Percentiles rank a stretch among this genome's conserved stretches.
These are phyloP conservation scores for Cephus spinipes DNA, from an alignment of 2,888 invertebrate species.

Conservation along the genomic window DNA sequence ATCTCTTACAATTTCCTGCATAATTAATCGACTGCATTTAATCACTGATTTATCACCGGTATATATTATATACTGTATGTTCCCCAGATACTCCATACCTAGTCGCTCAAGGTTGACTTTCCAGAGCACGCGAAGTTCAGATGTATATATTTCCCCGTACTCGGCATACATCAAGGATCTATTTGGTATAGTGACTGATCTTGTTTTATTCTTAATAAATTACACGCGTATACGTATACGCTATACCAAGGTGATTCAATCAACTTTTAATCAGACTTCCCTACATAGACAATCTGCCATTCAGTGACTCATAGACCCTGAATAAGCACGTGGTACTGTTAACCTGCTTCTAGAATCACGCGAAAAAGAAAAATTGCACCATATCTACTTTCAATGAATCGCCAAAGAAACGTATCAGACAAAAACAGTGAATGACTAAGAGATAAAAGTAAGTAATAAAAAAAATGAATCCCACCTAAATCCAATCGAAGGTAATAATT, in stretches of 20 bases:
- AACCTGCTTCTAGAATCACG: neutral
- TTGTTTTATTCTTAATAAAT: neutral
- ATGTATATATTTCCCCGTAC: neutral
- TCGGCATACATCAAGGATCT: neutral
- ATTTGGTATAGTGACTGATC: neutral
- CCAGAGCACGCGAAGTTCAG: neutral
- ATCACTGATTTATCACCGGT: neutral
- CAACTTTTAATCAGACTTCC: neutral
- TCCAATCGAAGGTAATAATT: too few relatives aligned
- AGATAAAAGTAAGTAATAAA: neutral
- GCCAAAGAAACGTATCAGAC: neutral
- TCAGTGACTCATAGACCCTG: neutral
- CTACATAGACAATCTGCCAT: neutral
- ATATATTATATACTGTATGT: neutral
- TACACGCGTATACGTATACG: neutral
- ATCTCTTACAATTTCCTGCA: neutral
- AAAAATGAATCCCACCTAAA: neutral
- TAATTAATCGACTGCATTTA: neutral
- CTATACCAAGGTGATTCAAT: neutral
- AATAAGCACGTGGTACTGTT: neutral
- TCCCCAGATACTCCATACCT: neutral
- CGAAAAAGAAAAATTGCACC: neutral
- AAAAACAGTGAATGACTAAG: neutral
- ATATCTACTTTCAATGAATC: neutral
- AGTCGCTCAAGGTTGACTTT: neutral